Percentiles rank a stretch among this genome's conserved stretches.
Conservation (phyloP, 1,140 invertebrate genomes). For the Habropoda laboriosa region DNA sequence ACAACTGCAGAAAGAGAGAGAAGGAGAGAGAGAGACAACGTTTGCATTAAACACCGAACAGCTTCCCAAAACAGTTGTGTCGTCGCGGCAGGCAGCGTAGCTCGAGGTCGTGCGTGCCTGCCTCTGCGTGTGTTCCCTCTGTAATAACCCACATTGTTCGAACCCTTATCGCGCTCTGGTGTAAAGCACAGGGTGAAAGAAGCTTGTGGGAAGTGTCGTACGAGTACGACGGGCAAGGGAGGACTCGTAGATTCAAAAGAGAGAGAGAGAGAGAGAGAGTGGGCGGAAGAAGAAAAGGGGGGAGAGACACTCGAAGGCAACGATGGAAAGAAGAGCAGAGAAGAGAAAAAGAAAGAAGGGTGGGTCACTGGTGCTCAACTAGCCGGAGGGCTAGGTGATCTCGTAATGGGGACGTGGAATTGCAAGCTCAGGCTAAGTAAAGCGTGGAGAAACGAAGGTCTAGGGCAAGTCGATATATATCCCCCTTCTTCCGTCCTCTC, state of each 20-base stretch:
- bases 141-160: conserved; percentile 50
- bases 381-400: conserved; percentile 34
- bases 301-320: conserved; percentile 27
- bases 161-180: conserved; percentile 35
- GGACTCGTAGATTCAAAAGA: conserved; percentile 32
- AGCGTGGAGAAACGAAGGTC: conserved; percentile 56
- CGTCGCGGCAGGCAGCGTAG: conserved; percentile 2
- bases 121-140: conserved; percentile 46
- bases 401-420: conserved; percentile 50
- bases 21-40: too few species aligned
- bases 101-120: background rate
- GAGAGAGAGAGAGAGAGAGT: conserved; percentile 14
- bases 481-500: conserved; percentile 1
- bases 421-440: conserved; percentile 60
- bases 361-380: conserved; percentile 50
- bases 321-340: background rate
- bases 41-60: conserved; percentile 1
- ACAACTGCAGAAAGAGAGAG: too few species aligned
- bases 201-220: conserved; percentile 9
- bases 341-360: background rate
- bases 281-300: conserved; percentile 14
- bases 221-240: background rate
- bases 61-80: conserved; percentile 32
- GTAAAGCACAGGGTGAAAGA: conserved; percentile 11
- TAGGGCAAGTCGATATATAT: conserved; percentile 55